These are phyloP conservation scores for Lasioglossum figueresi DNA, from an alignment of 2,888 invertebrate genomes.

Conservation along the genomic window DNA sequence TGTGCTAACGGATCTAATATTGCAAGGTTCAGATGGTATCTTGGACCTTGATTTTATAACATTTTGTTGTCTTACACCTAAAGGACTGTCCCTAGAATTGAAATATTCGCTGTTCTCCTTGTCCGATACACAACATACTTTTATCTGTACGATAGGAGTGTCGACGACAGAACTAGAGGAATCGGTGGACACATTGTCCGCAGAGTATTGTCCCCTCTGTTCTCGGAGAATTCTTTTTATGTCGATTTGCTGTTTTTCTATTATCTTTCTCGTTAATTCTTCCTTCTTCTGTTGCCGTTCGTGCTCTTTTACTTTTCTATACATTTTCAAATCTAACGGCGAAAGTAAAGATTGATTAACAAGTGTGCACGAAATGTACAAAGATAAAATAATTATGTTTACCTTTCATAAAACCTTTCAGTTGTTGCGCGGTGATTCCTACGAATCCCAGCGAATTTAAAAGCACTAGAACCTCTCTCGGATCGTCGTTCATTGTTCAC, in stretches of 20 bases:
- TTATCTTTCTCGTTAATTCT: conserved; percentile 76
- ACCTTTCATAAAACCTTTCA: conserved; percentile 93
- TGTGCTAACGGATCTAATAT: conserved; percentile 16
- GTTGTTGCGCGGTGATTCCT: conserved; percentile 89
- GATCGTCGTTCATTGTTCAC: conserved; percentile 83
- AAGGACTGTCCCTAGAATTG: conserved; percentile 11
- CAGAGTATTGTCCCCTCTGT: conserved; percentile 27
- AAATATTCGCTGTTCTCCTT: conserved; percentile 56
- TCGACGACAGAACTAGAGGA: conserved; percentile 53
- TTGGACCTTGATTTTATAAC: neutral
- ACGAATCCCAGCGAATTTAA: conserved; percentile 91
- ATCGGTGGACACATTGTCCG: conserved; percentile 37
- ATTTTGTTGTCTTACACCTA: conserved; percentile 23
- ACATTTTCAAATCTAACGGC: conserved; percentile 87
- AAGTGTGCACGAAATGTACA: neutral
- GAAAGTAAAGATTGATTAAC: conserved; percentile 4
- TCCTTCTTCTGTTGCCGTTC: conserved; percentile 82
- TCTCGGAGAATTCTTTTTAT: conserved; percentile 68
- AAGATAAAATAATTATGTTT: conserved; percentile 56
- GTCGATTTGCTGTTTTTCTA: conserved; percentile 70
- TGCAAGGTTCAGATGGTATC: conserved; percentile 1
- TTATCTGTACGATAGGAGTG: conserved; percentile 73
- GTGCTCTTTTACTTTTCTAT: conserved; percentile 86
- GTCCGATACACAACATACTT: conserved; percentile 67
- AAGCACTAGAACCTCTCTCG: conserved; percentile 90